These are phyloP conservation scores for Amphibalanus amphitrite DNA, from an alignment of 1,140 invertebrate species.

Conservation along the genomic window DNA sequence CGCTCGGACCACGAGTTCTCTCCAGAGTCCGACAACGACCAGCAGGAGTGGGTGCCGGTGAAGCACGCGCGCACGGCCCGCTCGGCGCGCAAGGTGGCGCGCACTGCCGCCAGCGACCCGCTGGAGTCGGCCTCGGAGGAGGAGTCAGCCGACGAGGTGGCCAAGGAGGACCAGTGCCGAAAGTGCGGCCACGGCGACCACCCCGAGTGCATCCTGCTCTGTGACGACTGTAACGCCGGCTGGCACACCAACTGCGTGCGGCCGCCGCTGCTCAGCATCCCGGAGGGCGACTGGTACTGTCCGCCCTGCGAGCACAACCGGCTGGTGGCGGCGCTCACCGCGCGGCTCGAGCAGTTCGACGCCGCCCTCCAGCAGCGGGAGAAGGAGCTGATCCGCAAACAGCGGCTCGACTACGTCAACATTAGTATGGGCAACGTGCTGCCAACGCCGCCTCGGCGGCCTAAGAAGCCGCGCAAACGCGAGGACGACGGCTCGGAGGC, in stretches of 20 bases:
- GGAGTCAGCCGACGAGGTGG: conserved; percentile 14
- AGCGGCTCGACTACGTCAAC: conserved; percentile 52
- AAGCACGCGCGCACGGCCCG: background rate
- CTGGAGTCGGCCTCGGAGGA: conserved; percentile 7
- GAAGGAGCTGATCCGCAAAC: conserved; percentile 47
- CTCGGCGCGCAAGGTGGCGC: conserved; percentile 6
- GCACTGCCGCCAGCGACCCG: background rate
- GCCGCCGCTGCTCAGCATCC: conserved; percentile 76
- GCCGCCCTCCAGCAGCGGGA: conserved; percentile 32
- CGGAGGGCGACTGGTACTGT: conserved; percentile 93
- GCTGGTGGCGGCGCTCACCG: conserved; percentile 50
- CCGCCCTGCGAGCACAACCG: conserved; percentile 76
- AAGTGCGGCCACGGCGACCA: conserved; percentile 44
- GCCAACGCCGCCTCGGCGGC: conserved; percentile 20
- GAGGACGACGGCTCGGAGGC: conserved; percentile 33
- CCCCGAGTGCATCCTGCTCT: conserved; percentile 88
- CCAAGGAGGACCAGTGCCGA: conserved; percentile 16
- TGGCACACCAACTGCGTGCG: conserved; percentile 87
- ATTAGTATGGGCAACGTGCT: conserved; percentile 58
- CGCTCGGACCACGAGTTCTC: conserved; percentile 85
- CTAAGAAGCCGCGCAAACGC: conserved; percentile 18
- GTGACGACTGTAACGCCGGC: conserved; percentile 82
- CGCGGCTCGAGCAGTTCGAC: conserved; percentile 32
- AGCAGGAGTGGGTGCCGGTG: conserved; percentile 8
- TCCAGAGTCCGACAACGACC: conserved; percentile 42